Conservation (phyloP, 2,113 vertebrate genomes). For the Catharus minimus region DNA sequence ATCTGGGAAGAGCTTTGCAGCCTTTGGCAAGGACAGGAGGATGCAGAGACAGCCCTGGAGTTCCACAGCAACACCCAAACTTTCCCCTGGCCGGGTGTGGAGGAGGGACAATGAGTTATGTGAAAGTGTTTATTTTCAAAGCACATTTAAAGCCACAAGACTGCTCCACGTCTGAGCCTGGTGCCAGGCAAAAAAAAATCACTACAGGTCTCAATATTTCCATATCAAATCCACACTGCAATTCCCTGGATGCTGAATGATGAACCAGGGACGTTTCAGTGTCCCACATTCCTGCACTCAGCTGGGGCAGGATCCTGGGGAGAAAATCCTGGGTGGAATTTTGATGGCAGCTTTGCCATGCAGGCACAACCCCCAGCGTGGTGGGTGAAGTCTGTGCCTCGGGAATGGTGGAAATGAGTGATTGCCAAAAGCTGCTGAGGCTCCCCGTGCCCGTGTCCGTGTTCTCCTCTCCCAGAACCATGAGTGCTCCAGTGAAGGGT, state of each 20-base stretch:
- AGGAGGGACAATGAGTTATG: not conserved
- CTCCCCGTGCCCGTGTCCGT: no score
- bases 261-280: fast-evolving
- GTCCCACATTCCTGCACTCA: not conserved
- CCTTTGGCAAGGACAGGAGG: not conserved
- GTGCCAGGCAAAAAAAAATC: not conserved
- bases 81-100: not conserved
- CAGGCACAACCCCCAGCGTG: fast-evolving
- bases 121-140: not conserved
- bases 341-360: not conserved
- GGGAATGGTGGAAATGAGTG: not conserved
- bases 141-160: not conserved
- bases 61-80: not conserved
- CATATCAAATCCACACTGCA: not conserved
- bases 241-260: not conserved
- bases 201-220: not conserved
- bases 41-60: not conserved
- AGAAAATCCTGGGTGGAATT: not conserved
- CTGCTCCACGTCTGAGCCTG: not conserved
- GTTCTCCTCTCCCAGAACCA: no score
- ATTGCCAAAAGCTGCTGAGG: not conserved
- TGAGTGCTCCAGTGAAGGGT: no score
- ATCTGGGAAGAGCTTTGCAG: not conserved
- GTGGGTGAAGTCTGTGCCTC: not conserved
- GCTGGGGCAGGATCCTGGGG: not conserved